Evolutionary conservation across 1,140 invertebrate species (phyloP).

Genomic region (Heliconius hermathena): DNA sequence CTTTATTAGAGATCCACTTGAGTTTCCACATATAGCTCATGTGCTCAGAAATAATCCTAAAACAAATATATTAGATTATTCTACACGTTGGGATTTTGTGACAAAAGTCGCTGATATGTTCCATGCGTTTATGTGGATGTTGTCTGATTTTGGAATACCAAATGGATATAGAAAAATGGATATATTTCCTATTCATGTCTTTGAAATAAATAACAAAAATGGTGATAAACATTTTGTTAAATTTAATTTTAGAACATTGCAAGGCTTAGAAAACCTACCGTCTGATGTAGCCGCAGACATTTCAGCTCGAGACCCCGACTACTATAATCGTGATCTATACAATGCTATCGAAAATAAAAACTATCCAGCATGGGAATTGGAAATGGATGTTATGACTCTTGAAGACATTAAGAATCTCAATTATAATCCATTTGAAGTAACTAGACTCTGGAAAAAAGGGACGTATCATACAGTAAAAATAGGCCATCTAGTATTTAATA

Average conservation of each 20-base stretch:
- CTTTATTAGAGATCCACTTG: slow-evolving; percentile 85
- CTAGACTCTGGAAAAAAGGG: slow-evolving; percentile 90
- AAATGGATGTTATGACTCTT: slow-evolving; percentile 82
- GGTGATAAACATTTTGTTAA: slow-evolving; percentile 84
- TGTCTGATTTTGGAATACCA: slow-evolving; percentile 93
- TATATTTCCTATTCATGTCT: slow-evolving; percentile 86
- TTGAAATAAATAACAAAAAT: slow-evolving; percentile 85
- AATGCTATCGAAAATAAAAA: slow-evolving; percentile 72
- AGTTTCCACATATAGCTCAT: slow-evolving; percentile 83
- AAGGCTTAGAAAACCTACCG: slow-evolving; percentile 85
- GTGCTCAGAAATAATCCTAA: slow-evolving; percentile 86
- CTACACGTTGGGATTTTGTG: slow-evolving; percentile 95
- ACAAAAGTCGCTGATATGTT: slow-evolving; percentile 89
- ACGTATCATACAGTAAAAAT: slow-evolving; percentile 93
- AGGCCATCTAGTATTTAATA: slow-evolving; percentile 90
- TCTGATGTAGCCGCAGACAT: slow-evolving; percentile 53
- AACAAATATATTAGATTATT: slow-evolving; percentile 86
- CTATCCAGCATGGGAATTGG: slow-evolving; percentile 87
- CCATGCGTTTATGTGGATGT: slow-evolving; percentile 91
- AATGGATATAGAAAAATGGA: slow-evolving; percentile 90
- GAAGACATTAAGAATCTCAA: slow-evolving; percentile 79
- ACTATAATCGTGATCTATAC: slow-evolving; percentile 58
- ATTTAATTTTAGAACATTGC: slow-evolving; percentile 88
- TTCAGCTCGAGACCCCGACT: slow-evolving; percentile 50
- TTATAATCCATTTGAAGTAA: slow-evolving; percentile 86